Evolutionary conservation across 2,888 invertebrate species (phyloP), one percentile per base, ranked within the genome.

Genomic region (Tetanocera ferruginea): DNA sequence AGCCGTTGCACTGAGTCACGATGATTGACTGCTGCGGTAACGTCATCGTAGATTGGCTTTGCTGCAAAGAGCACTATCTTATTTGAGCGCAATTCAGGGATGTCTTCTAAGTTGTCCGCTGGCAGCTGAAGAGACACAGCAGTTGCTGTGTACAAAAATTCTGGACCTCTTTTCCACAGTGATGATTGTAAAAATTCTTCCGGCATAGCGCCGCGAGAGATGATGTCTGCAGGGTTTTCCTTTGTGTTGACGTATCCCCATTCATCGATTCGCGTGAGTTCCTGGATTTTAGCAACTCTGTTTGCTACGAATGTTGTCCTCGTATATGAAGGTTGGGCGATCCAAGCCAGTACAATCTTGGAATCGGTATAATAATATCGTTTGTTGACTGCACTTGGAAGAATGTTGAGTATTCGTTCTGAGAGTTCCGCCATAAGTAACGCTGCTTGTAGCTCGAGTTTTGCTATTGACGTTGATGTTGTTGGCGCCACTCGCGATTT

Each of bases 401-500:
- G 64, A 14, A 43, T 69, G 8, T 67, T 52, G n/a, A 31, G 72
- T 17, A 76, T 5, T 2, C 72, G 72, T 14, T 72, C 76, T 55
- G 69, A 64, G 9, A 76, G 52, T 62, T 79, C 55, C 6, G 51
- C 23, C 70, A 69, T 64, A 11, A 79, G 43, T 4, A 74, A 0
- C 1, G 79, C 76, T 19, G 74, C 79, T 31, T 77, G 77, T 1
- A 79, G 64, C 51, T 77, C 76, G 11, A 79, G 37, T 11, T 73
- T 34, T 19, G 76, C 73, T 23, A 79, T 37, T 51, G 75, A 70
- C 2, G 57, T 52, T 17, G 55, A 62, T 60, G 74, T 74, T 31
- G 60, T 49, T 57, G 77, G 79, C 49, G 76, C 79, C 49, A 79
- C 57, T 6, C 74, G 31, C 4, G 79, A 77, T 49, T 79, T 79